phyloP scores from a whole-genome alignment of 2,113 vertebrate genomes.

The Eptesicus fuscus region DNA sequence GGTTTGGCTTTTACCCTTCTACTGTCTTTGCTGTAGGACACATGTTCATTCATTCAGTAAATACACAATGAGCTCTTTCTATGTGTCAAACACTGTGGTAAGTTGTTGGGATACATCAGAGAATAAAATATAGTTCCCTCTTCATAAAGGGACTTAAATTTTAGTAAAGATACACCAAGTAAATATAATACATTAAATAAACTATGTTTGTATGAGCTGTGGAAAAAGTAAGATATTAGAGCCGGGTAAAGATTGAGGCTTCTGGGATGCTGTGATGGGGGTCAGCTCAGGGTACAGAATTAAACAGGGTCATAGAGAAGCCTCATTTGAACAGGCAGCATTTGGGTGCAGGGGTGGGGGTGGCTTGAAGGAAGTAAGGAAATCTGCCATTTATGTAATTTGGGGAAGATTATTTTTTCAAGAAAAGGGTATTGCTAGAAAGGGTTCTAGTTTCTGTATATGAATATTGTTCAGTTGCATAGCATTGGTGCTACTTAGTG shows the following conservation, averaged over 20 bases:
- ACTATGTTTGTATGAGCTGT: neutral
- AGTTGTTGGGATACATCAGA: neutral
- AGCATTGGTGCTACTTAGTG: neutral
- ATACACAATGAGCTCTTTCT: neutral
- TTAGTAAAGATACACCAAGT: neutral
- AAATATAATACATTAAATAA: neutral
- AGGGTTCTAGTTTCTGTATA: neutral
- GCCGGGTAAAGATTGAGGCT: neutral
- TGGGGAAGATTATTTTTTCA: neutral
- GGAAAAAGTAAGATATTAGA: neutral
- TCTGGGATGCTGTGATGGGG: neutral
- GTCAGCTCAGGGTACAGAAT: neutral
- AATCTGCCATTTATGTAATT: neutral
- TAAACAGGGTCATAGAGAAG: neutral
- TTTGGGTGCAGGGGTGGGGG: accelerated
- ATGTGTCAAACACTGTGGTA: neutral
- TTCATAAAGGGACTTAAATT: neutral
- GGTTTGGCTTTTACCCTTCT: neutral
- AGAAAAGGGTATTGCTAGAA: neutral
- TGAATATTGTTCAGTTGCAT: neutral
- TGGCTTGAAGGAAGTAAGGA: neutral
- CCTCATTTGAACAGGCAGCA: neutral
- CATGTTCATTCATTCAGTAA: neutral
- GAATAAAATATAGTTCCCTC: neutral
- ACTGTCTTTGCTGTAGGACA: neutral